A percentile compares a stretch with the other conserved stretches of the same genome.
Conservation (phyloP, 2,888 invertebrate species). For the Tricholauxania praeusta region DNA sequence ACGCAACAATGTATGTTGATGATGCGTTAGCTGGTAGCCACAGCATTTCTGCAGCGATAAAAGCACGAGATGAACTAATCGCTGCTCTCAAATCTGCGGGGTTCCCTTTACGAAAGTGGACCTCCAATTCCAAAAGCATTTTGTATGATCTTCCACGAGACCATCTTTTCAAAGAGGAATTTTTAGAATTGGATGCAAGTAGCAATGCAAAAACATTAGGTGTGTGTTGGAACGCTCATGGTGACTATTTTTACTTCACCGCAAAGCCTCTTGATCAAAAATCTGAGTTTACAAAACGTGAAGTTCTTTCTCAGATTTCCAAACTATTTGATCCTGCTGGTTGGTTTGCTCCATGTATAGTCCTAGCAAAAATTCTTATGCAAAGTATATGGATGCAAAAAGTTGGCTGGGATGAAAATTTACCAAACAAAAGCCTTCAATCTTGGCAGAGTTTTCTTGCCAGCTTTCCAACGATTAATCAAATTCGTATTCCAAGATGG, state of each 20-base stretch:
- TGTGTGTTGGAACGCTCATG: conserved; percentile 38
- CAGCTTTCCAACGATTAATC: conserved; percentile 8
- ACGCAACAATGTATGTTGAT: conserved; percentile 41
- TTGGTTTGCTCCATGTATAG: conserved; percentile 18
- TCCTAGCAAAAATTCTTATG: conserved; percentile 10
- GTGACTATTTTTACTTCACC: conserved; percentile 27
- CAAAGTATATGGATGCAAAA: conserved; percentile 14
- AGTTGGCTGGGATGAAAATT: conserved; percentile 6
- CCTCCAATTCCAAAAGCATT: conserved; percentile 15
- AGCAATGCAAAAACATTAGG: conserved; percentile 38
- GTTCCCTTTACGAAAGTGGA: conserved; percentile 30
- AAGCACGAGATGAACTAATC: conserved; percentile 26
- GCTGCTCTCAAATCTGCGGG: conserved; percentile 27
- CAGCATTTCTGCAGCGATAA: conserved; percentile 27
- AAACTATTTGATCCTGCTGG: conserved; percentile 23
- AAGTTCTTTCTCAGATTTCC: conserved; percentile 14
- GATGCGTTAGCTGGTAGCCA: conserved; percentile 39
- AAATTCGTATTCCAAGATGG: conserved; percentile 36
- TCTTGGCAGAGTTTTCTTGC: neutral
- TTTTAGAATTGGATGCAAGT: conserved; percentile 33
- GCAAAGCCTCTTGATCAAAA: conserved; percentile 3
- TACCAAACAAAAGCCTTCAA: neutral
- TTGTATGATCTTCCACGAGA: conserved; percentile 1
- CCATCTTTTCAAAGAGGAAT: conserved; percentile 18
- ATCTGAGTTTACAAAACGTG: conserved; percentile 30